Evolutionary conservation across 2,888 invertebrate species (phyloP).

Genomic region (Parapristionchus giblindavisi): DNA sequence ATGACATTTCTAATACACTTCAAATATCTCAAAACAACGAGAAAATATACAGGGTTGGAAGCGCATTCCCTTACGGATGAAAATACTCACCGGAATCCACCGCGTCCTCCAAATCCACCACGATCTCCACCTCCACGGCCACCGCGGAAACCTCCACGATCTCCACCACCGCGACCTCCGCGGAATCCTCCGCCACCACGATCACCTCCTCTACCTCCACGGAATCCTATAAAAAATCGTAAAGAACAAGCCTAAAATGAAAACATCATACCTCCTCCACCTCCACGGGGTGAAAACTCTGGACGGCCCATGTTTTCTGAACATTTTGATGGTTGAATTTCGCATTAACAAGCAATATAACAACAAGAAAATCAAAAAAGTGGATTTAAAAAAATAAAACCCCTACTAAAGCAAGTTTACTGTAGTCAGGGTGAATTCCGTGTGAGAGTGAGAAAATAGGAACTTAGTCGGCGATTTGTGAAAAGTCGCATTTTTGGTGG

Average conservation of each 20-base stretch:
- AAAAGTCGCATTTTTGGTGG: not conserved
- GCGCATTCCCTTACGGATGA: not conserved
- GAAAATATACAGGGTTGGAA: not conserved
- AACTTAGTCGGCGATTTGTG: too few species aligned
- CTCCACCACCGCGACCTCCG: slow-evolving; percentile 48
- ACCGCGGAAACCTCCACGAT: slow-evolving; percentile 56
- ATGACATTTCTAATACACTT: not conserved
- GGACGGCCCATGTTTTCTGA: slow-evolving; percentile 59
- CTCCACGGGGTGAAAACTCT: slow-evolving; percentile 58
- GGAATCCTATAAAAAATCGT: slow-evolving; percentile 41
- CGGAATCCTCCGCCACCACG: slow-evolving; percentile 46
- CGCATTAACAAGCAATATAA: not conserved
- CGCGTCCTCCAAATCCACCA: slow-evolving; percentile 47
- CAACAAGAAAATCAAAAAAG: slow-evolving; percentile 34
- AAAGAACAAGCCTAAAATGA: not conserved
- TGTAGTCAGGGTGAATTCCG: not conserved
- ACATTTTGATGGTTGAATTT: slow-evolving; percentile 6
- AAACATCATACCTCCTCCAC: slow-evolving; percentile 52
- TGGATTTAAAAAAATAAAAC: slow-evolving; percentile 16
- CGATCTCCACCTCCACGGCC: slow-evolving; percentile 67
- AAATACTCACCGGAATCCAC: slow-evolving; percentile 49
- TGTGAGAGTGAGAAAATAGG: not conserved
- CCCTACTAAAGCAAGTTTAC: not conserved
- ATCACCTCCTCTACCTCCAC: slow-evolving; percentile 40
- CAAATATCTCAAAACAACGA: not conserved